Conservation (phyloP, 2,888 invertebrate genomes). For the Chrysomela aeneicollis region DNA sequence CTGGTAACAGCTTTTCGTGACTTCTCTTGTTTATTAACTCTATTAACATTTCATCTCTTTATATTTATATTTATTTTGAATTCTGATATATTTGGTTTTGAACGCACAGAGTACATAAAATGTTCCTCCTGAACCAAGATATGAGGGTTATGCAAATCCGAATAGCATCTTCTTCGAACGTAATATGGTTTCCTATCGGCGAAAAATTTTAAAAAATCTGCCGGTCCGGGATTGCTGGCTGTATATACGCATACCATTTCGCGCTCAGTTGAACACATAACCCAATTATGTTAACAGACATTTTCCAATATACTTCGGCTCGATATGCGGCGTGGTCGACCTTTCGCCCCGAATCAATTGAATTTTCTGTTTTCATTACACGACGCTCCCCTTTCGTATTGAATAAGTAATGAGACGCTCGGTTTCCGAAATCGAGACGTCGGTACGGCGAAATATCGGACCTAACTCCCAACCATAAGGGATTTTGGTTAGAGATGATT, state of each 20-base stretch:
- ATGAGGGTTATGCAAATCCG: too few relatives aligned
- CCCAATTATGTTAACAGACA: slow-evolving; percentile 56
- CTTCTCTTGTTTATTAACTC: too few relatives aligned
- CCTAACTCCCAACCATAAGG: too few relatives aligned
- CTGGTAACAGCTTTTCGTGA: too few relatives aligned
- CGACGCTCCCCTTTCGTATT: slow-evolving; percentile 17
- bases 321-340: slow-evolving; percentile 36
- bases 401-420: slow-evolving; percentile 21
- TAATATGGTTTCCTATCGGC: slow-evolving; percentile 12
- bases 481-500: too few relatives aligned
- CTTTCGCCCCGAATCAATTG: slow-evolving; percentile 36
- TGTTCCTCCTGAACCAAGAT: too few relatives aligned
- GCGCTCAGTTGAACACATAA: slow-evolving; percentile 51
- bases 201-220: slow-evolving; percentile 39
- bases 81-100: too few relatives aligned
- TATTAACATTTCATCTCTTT: too few relatives aligned
- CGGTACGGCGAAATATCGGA: background rate
- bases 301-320: slow-evolving; percentile 50
- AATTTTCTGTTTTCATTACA: slow-evolving; percentile 36
- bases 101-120: too few relatives aligned
- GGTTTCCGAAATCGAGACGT: background rate
- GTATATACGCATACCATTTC: slow-evolving; percentile 46
- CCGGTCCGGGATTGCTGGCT: slow-evolving; percentile 30
- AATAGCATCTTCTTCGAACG: too few relatives aligned
- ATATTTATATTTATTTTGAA: too few relatives aligned